phyloP scores from a whole-genome alignment of 2,888 invertebrate genomes.

The Blastobasis lacticolella region DNA sequence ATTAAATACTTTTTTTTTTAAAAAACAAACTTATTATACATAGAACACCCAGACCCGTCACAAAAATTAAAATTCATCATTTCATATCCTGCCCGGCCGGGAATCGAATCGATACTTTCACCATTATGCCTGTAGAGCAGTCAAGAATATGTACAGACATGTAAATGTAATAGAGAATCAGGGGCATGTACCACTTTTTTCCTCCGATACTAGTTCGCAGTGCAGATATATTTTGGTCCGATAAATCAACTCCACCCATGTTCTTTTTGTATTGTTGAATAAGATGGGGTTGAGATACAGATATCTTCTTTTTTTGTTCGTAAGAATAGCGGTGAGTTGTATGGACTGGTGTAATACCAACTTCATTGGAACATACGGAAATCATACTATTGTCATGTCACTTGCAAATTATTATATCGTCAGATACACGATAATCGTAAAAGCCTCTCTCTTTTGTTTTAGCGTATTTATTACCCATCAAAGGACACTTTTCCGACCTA shows the following conservation, averaged over 20 bases:
- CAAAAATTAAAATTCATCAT: too few relatives aligned
- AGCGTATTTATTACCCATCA: not conserved
- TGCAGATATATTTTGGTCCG: too few relatives aligned
- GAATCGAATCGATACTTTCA: too few relatives aligned
- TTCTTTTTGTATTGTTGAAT: not conserved
- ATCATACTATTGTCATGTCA: too few relatives aligned
- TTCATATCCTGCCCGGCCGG: too few relatives aligned
- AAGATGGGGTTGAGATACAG: not conserved
- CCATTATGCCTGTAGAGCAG: not conserved
- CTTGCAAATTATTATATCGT: slow-evolving; percentile 73
- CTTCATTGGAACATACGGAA: slow-evolving; percentile 26
- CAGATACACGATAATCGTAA: slow-evolving; percentile 61
- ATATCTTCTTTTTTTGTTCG: not conserved
- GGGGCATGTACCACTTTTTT: not conserved
- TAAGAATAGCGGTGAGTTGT: not conserved
- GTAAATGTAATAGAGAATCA: not conserved
- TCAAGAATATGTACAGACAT: not conserved
- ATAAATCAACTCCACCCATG: too few relatives aligned
- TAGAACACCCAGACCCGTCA: too few relatives aligned
- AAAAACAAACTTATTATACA: too few relatives aligned
- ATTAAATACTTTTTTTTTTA: too few relatives aligned
- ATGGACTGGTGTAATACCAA: not conserved
- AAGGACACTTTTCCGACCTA: not conserved
- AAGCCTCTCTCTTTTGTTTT: slow-evolving; percentile 25
- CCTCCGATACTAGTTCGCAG: not conserved